Evolutionary conservation across 92 coral and sea anemone genomes (phyloP), one percentile per base, ranked within the genome.

Genomic region (Phenganax subtilis): DNA sequence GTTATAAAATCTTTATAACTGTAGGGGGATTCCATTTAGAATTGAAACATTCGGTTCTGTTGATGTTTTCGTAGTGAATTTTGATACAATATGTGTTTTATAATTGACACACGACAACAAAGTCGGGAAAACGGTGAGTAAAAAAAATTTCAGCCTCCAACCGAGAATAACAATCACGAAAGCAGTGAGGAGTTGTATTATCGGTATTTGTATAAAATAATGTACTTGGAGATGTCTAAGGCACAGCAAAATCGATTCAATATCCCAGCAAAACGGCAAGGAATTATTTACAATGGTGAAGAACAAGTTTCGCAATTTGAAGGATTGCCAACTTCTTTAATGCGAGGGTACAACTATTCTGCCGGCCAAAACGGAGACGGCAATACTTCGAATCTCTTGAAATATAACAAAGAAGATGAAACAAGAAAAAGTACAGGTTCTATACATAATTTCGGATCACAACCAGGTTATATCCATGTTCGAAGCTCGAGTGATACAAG

Each of bases 401-500:
- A 87, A 76, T 90, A 93, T 81, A 82, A 84, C 77, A 87, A 89
- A 77, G 98, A 93, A 53, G 97, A 93, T 9, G 98, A 93, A 62
- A 71, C 91, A 31, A 85, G 94, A 55, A 84, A 91, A 66, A 93
- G 98, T 73, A 93, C 98, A 1, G 98, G 98, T 0, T 93, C 98
- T 58, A 93, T 93, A 82, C 83, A 79, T 64, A 79, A 65, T 54
- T 30, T 77, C 51, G 74, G 54, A 29, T 51, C 83, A 44, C 60
- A 51, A 14, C 82, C 31, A 17, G 83, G 27, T 15, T 91, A 88
- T 85, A 87, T 93, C 91, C 98, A 93, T 57, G 88, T 93, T 14
- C 84, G 98, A 68, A 93, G 98, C 82, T 88, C 85, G 53, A 91
- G 97, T 29, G 98, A 93, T 81, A 91, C 97, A 14, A 91, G 98